Evolutionary conservation across 2,888 invertebrate species (phyloP), one percentile per base, ranked within the genome.

Genomic region (Eupsilia transversa): DNA sequence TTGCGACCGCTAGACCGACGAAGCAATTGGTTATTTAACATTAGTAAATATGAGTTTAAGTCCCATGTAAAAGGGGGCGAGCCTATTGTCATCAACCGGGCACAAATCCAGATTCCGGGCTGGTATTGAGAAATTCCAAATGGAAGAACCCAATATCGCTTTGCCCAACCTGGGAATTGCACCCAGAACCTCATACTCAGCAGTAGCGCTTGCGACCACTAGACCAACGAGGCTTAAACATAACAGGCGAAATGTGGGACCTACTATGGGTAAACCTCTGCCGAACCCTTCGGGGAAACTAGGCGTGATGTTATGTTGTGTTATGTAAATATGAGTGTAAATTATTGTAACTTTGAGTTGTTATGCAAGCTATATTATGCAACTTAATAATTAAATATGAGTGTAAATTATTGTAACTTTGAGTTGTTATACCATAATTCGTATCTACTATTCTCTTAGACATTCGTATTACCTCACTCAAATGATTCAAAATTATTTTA

Each of bases 391-490:
- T n/a, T n/a, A n/a, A n/a, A n/a, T n/a, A n/a, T 27, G 12, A 46
- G 7, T 67, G 17, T 41, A 33, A 0, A 56, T 41, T 71, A 33
- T 54, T 72, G 54, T 27, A 56, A 54, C 49, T 52, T 30, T 49
- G 7, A 33, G 3, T 43, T n/a, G 43, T 14, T 67, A 9, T 27
- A 7, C 23, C 6, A n/a, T 17, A 30, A 38, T 3, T 30, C 30
- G 23, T 67, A 2, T 10, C 20, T 54, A 10, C 23, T 30, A 10
- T 12, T 12, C 38, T 20, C 12, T 0, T 20, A 43, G 5, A 17
- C 6, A 17, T 33, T 3, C 12, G 20, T 73, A 57, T 12, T 9
- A 57, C 76, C 63, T 75, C 1, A 20, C 23, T 76, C 23, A 60
- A 49, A 20, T 1, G 14, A 33, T 2, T 17, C 10, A 12, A 20